Evolutionary conservation across 92 coral and sea anemone species (phyloP), one percentile per base, ranked within the genome.

Genomic region (Blastomussa wellsi): DNA sequence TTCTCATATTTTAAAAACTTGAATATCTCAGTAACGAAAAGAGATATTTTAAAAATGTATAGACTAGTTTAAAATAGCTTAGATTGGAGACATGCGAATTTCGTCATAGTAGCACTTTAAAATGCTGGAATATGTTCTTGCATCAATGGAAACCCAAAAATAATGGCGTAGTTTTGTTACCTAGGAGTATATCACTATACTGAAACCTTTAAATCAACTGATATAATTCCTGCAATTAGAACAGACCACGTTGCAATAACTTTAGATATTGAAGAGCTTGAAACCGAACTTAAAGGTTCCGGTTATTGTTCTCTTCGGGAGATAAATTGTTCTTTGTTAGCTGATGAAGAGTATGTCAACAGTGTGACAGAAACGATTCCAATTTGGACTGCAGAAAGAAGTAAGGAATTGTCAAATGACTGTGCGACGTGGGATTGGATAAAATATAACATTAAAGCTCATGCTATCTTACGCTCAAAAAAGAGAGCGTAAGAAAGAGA

Each of bases 171-270:
- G n/a, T n/a, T n/a, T n/a, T n/a, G n/a, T n/a, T n/a, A n/a, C n/a
- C n/a, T n/a, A n/a, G n/a, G n/a, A n/a, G n/a, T n/a, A n/a, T n/a
- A n/a, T n/a, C n/a, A n/a, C n/a, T n/a, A n/a, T n/a, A 44, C 6
- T 44, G 49, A 44, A 5, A 4, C 11, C 2, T 67, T 53, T 1
- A 77, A 28, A 53, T n/a, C 48, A 53, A 7, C 48, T 48, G 81
- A 77, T 55, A 77, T 77, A 32, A 77, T 75, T 47, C 79, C 79
- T 22, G 82, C 82, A 5, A 53, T 78, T 78, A 29, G 44, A 72
- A 72, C 77, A 37, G 77, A 72, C 15, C 77, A 72, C 29, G 66
- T 49, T n/a, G 77, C 77, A 72, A 72, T 72, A 4, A 9, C 51
- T 37, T 37, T 72, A 72, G 49, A 72, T 9, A 72, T 36, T 72